Base-by-base conservation (phyloP, 2,888 invertebrate species). In the Syritta pipiens region DNA sequence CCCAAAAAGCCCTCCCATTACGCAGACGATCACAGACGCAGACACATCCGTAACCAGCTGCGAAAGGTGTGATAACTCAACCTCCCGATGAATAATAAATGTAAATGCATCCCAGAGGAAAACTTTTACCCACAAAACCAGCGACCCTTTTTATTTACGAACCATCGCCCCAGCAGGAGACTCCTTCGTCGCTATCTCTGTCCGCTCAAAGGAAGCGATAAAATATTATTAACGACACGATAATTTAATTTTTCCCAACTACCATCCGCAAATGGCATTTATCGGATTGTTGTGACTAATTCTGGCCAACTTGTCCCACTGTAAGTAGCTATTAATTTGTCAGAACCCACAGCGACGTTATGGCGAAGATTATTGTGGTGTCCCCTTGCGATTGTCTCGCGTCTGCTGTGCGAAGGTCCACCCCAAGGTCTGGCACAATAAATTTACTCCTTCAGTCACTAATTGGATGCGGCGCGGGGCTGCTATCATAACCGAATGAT, bases 211-310 rank as follows among this genome's bases (percentile, higher is more conserved):
- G 46, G 42, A 63, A 46, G 53, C 72, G 60, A 79, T 79, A 79
- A 79, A 72, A 72, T 71, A 63, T 79, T 72, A 79, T 79, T 79
- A 79, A 79, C 77, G 77, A 72, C 20, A 60, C 67, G 60, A 60
- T 67, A 71, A 72, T 79, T 79, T 79, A 55, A 60, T 77, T 72
- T 62, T 42, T 60, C 10, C 40, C 59, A 26, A 40, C 55, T 49
- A 14, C 57, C 59, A 32, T 60, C 59, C 26, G 14, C 40, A 62
- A 55, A 79, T 55, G 65, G 37, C 62, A 60, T 79, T 79, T 79
- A 79, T 79, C 72, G 77, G 77, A 67, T 67, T 79, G 77, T 79
- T 79, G 77, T 79, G 72, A 79, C 77, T 72, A 72, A 79, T 79
- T 72, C 67, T 30, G 72, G 35, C 35, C 71, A 65, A 77, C 51